Evolutionary conservation across 1,140 invertebrate genomes (phyloP), one percentile per base, ranked within the genome.

Genomic region (Temnothorax curvispinosus): DNA sequence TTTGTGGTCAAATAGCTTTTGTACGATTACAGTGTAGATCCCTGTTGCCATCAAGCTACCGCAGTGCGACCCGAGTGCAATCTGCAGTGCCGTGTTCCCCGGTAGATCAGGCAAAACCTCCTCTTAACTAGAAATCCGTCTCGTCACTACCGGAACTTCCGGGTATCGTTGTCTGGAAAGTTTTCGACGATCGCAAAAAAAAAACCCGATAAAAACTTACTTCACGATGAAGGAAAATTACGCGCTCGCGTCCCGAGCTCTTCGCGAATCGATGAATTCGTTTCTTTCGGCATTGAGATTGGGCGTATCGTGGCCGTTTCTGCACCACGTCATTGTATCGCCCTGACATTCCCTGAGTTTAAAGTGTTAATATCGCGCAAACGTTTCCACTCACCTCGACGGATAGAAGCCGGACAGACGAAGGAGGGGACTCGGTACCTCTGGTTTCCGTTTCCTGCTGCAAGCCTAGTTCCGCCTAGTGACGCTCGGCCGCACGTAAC

Each of bases 391-490:
- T 67, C 69, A 54, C 50, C 75, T 72, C 71, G 71, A 58, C 50
- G 52, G 81, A 85, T 85, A 27, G 18, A n/a, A 18, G 47, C 38
- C 69, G 67, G 41, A 32, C 27, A 75, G 41, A 60, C 44, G 80
- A 74, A 74, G 41, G 52, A 15, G 54, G 47, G 58, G 50, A 74
- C 76, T 35, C 35, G 35, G 58, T 91, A 67, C 82, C 87, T 74
- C 85, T 85, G 81, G 91, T 91, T 92, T 92, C 86, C 88, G 88
- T 60, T 92, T 91, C 85, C 91, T 67, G 86, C 35, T 86, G 58
- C 75, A 56, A 90, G 81, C 78, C 78, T 90, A 82, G 81, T 90
- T 90, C 90, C 87, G 85, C 56, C 58, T 72, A 54, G 74, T 75
- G 86, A 82, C 64, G 62, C 69, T 62, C 90, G 58, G 71, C 41